These are phyloP conservation scores for Oligia strigilis DNA, from an alignment of 2,888 invertebrate genomes.

Conservation along the genomic window DNA sequence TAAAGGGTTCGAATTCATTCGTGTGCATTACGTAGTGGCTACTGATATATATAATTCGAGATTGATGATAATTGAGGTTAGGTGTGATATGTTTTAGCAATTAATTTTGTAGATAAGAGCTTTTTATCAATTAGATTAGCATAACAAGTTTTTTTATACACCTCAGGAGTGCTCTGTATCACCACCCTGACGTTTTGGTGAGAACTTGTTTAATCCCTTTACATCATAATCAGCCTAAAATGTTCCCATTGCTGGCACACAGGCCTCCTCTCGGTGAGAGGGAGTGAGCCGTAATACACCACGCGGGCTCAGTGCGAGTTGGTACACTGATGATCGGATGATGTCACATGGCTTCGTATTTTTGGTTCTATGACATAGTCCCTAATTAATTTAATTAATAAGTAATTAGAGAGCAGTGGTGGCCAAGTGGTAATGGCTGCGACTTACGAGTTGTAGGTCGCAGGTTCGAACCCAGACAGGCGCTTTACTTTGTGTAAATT, in stretches of 20 bases:
- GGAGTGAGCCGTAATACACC: neutral
- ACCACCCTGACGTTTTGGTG: neutral
- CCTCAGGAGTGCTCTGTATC: neutral
- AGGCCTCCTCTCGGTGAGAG: neutral
- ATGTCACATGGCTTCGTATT: neutral
- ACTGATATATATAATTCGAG: constrained; percentile 19
- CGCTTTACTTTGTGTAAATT: no score
- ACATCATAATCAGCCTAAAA: neutral
- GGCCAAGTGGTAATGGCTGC: no score
- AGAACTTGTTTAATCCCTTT: neutral
- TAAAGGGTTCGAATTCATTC: constrained; percentile 55
- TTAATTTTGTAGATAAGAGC: constrained; percentile 15
- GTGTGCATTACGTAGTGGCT: constrained; percentile 50
- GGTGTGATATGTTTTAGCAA: constrained; percentile 24
- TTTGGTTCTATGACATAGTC: neutral
- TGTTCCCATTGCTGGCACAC: no score
- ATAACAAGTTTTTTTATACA: neutral
- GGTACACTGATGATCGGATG: neutral
- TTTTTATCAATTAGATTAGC: constrained; percentile 2
- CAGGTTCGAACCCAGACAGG: no score
- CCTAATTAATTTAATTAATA: no score
- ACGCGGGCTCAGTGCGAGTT: neutral
- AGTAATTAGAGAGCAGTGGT: no score
- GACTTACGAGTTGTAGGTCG: no score
- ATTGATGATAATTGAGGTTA: constrained; percentile 51